Evolutionary conservation across 2,113 vertebrate species (phyloP).

Genomic region (Alexandromys fortis): DNA sequence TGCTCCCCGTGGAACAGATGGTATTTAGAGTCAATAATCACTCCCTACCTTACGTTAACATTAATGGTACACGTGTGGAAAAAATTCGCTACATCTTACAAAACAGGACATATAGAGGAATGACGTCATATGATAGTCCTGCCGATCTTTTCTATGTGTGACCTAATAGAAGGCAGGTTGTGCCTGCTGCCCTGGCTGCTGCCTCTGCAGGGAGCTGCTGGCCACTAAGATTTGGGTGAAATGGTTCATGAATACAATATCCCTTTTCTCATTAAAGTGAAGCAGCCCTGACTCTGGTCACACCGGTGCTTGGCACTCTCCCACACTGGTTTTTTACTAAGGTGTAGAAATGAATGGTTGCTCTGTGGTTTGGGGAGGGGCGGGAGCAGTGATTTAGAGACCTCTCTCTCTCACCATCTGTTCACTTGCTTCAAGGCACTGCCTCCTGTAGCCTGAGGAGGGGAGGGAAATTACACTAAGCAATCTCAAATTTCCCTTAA

Average conservation of each 20-base stretch:
- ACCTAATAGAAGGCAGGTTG: background rate
- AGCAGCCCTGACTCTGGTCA: background rate
- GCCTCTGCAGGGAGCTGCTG: background rate
- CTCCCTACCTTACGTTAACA: too few relatives aligned
- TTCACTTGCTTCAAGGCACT: slow-evolving; percentile 65
- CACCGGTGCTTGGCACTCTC: background rate
- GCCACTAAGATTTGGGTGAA: background rate
- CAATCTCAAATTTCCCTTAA: slow-evolving; percentile 53
- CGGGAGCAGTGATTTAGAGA: slow-evolving; percentile 64
- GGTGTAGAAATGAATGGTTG: slow-evolving; percentile 53
- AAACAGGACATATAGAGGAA: too few relatives aligned
- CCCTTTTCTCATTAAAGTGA: background rate
- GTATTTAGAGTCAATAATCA: too few relatives aligned
- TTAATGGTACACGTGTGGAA: too few relatives aligned
- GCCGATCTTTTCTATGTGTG: too few relatives aligned
- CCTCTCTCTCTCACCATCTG: slow-evolving; percentile 72
- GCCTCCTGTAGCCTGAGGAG: slow-evolving; percentile 34
- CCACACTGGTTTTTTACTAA: background rate
- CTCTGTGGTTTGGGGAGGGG: background rate
- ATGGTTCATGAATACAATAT: background rate
- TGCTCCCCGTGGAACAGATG: too few relatives aligned
- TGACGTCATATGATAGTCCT: too few relatives aligned
- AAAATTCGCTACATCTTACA: too few relatives aligned
- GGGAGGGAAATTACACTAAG: slow-evolving; percentile 70
- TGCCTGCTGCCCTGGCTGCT: background rate